Evolutionary conservation across 2,888 invertebrate species (phyloP), one percentile per base, ranked within the genome.

Genomic region (Melanostoma mellinum): DNA sequence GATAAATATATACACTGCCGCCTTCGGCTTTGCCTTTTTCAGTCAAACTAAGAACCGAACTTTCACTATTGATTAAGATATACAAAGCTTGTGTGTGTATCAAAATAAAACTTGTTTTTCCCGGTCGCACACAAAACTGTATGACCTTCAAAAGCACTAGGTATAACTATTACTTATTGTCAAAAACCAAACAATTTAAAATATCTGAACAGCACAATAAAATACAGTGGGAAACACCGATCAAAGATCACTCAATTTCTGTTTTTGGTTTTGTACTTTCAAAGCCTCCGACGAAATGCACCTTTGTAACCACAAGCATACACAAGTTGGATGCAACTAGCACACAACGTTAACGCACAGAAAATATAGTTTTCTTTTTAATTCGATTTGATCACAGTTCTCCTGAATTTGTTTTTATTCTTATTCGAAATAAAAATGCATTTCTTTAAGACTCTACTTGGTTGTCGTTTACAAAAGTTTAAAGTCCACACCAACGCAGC

Each of bases 91-190:
- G 30, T 20, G n/a, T 63, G 44, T 79, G 42, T 63, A 61, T 10
- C 40, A 69, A 76, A 68, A 69, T 44, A 68, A 60, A 60, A 53
- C 53, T 46, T 6, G 63, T 56, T 63, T 46, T 73, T 56, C 61
- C 48, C 32, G 10, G 30, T 36, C 46, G 61, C 58, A 36, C 40
- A 46, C 61, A 55, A 53, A 40, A 44, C 67, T 67, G 67, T 73
- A 67, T 68, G 78, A 79, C 78, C 78, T 79, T 79, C 73, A 79
- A 73, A 67, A 52, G 58, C 52, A 72, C 6, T 42, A n/a, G n/a
- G n/a, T n/a, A 6, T 10, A 46, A 42, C 20, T 20, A 20, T 20
- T 20, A 20, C 20, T 20, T 20, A 20, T 20, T 20, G 20, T 20
- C 20, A 20, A 20, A 20, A 20, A 20, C 20, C 20, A 20, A 20